These are phyloP conservation scores for Sebastes hopkinsi DNA, from an alignment of 2,797 vertebrate species.

Conservation along the genomic window DNA sequence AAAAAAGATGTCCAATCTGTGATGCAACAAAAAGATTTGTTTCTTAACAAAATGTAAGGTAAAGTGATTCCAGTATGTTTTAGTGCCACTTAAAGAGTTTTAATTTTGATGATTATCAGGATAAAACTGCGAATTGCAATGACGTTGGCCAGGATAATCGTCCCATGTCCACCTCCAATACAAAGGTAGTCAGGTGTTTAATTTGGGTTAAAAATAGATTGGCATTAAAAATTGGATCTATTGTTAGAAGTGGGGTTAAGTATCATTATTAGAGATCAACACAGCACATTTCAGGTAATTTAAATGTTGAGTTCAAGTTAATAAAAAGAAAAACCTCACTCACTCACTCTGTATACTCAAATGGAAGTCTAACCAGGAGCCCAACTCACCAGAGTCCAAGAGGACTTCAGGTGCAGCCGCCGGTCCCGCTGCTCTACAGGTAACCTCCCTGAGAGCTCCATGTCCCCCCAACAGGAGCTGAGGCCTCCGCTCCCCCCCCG, in stretches of 20 bases:
- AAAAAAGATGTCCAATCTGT: rapidly evolving
- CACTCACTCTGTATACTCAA: background rate
- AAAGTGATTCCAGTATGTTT: no score
- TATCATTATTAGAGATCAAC: background rate
- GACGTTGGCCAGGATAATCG: no score
- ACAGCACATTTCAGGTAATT: background rate
- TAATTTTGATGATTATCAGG: background rate
- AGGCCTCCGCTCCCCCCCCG: conserved; percentile 3
- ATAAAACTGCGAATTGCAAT: rapidly evolving
- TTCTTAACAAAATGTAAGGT: no score
- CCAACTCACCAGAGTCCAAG: conserved; percentile 75
- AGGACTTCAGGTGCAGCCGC: conserved; percentile 43
- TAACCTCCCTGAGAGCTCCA: conserved; percentile 41
- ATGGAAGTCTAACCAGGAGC: background rate
- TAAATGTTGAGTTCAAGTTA: background rate
- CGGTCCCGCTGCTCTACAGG: conserved; percentile 24
- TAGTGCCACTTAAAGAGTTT: no score
- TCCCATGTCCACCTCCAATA: no score
- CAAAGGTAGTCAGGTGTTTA: background rate
- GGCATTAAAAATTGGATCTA: background rate
- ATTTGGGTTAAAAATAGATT: background rate
- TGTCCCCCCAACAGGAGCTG: conserved; percentile 15
- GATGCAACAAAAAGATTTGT: no score
- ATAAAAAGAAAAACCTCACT: background rate
- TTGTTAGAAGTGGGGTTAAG: background rate